Evolutionary conservation across 2,797 vertebrate genomes (phyloP), one percentile per base, ranked within the genome.

Genomic region (Phrynocephalus guinanensis): DNA sequence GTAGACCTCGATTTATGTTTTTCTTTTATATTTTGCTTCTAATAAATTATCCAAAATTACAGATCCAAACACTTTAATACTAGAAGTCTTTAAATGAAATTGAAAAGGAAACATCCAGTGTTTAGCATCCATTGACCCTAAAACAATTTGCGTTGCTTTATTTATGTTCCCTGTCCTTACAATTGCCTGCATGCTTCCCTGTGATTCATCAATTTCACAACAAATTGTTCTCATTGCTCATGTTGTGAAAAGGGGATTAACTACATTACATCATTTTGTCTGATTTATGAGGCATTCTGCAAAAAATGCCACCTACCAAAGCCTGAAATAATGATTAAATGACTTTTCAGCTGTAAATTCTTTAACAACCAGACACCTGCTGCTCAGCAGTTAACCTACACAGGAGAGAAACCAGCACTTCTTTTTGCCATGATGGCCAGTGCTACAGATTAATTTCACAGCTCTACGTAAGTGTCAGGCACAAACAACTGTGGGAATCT

Each of bases 311-410:
- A 1, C 86, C 83, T 84, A 33, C 28, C 81, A 78, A n/a, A 68
- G 87, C 5, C 26, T 50, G 84, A 9, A 83, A 73, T 8, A 8
- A 63, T 77, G 24, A 87, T 79, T 79, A 87, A 6, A n/a, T 78
- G 60, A 86, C 60, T 18, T 44, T 90, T 82, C 84, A 87, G 83
- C 68, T 79, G 11, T 91, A 87, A 63, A 10, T 3, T 83, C 66
- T 50, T 72, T 72, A 88, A 87, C 0, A 90, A 75, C 24, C 1
- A 0, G 26, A 18, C 33, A 67, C 44, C 75, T 87, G 82, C 82
- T 84, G n/a, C 7, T 88, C 52, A 77, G 15, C 67, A 50, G 33
- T 92, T 60, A 83, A 79, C 18, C 9, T 78, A 52, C 10, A 38
- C 33, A 56, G 48, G 56, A 22, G 48, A 44, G 20, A 67, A 9